Evolutionary conservation across 2,888 invertebrate species (phyloP).

Genomic region (Ophraella communa): DNA sequence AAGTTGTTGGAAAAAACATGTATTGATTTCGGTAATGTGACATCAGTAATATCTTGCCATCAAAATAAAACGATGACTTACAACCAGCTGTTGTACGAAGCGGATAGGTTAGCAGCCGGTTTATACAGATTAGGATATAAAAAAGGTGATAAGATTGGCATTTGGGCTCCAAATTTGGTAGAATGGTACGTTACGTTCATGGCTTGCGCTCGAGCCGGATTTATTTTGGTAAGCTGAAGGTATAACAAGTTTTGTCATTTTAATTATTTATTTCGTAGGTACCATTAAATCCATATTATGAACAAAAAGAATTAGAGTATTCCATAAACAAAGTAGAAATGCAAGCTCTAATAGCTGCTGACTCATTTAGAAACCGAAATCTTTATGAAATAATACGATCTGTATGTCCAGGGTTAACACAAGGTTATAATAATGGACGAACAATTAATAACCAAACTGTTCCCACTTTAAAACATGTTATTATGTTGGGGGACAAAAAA

Average conservation of each 20-base stretch:
- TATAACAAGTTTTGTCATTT: no score
- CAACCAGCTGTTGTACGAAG: conserved; percentile 61
- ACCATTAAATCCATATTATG: conserved; percentile 79
- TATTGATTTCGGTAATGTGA: conserved; percentile 63
- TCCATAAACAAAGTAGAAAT: conserved; percentile 76
- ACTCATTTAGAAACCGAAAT: conserved; percentile 67
- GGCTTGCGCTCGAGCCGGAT: conserved; percentile 75
- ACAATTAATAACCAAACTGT: conserved; percentile 60
- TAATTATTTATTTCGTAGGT: conserved; percentile 64
- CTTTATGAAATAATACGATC: conserved; percentile 70
- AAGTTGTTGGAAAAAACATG: conserved; percentile 64
- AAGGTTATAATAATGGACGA: conserved; percentile 61
- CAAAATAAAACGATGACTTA: conserved; percentile 66
- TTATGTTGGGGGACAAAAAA: conserved; percentile 64
- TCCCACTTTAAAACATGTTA: conserved; percentile 64
- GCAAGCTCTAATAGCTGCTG: conserved; percentile 71
- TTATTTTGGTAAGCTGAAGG: conserved; percentile 70
- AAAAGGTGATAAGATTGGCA: conserved; percentile 76
- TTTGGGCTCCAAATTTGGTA: conserved; percentile 80
- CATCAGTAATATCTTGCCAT: conserved; percentile 65
- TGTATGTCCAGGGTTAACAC: conserved; percentile 66
- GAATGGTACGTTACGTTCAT: conserved; percentile 79
- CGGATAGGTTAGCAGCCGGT: conserved; percentile 75
- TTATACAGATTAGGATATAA: conserved; percentile 70
- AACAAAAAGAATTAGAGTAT: conserved; percentile 73